Evolutionary conservation across 2,113 vertebrate species (phyloP).

Genomic region (Ochotona curzoniae): DNA sequence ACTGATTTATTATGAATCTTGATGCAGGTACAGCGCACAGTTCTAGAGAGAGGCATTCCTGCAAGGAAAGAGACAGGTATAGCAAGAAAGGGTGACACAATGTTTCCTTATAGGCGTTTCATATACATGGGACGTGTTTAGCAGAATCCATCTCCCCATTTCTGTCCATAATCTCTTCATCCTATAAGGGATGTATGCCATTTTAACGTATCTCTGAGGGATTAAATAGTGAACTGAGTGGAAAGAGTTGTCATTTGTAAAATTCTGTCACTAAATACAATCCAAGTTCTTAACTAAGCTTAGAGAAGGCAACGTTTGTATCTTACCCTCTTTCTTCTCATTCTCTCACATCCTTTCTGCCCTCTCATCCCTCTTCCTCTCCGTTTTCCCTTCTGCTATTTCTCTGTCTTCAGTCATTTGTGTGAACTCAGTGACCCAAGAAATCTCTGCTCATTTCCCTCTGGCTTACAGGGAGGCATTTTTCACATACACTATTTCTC

Average conservation of each 20-base stretch:
- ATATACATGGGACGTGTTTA: background rate
- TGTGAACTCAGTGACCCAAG: background rate
- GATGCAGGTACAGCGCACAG: slow-evolving; percentile 70
- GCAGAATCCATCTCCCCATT: background rate
- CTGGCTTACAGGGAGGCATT: slow-evolving; percentile 5
- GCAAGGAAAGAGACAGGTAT: background rate
- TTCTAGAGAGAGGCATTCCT: slow-evolving; percentile 67
- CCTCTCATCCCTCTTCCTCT: background rate
- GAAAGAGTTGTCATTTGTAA: background rate
- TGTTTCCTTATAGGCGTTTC: background rate
- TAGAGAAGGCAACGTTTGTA: background rate
- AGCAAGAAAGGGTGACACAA: background rate
- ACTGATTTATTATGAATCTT: background rate
- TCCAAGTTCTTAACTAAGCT: background rate
- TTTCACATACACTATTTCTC: background rate
- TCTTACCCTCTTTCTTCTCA: background rate
- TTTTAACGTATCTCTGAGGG: background rate
- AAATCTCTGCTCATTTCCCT: slow-evolving; percentile 9
- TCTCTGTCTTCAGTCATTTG: background rate
- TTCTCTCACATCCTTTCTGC: background rate
- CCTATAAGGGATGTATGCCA: background rate
- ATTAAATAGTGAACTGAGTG: background rate
- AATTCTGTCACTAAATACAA: background rate
- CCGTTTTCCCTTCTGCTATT: slow-evolving; percentile 19
- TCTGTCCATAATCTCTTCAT: background rate